Evolutionary conservation across 2,888 invertebrate species (phyloP), one percentile per base, ranked within the genome.

Genomic region (Dasysyrphus albostriatus): DNA sequence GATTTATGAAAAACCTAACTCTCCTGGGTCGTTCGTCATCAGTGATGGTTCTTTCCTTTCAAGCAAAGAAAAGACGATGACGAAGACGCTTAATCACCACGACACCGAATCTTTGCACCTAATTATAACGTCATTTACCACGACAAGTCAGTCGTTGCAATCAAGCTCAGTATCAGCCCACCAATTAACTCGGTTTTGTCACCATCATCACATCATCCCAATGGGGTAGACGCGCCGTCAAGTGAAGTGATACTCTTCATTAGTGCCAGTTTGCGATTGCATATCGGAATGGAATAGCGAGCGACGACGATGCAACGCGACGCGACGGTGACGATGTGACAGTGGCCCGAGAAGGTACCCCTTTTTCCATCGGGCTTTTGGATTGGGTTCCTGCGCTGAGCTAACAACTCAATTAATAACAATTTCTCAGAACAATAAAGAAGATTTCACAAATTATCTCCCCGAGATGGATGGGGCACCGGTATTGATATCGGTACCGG

Each of bases 331-430:
- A 24, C 51, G 51, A 54, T n/a, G 54, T 39, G 59, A 59, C 59
- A 61, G 19, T 61, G 39, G 34, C 58, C 54, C 39, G 16, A 24
- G 24, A 2, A 24, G 42, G 4, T 44, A 42, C 24, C 34, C 44
- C 37, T 65, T 42, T 19, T 70, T 47, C 29, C 47, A 61, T 42
- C 37, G 34, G 12, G 74, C 61, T 39, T 61, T 42, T 39, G 24
- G 39, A 16, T 67, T 37, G 32, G 58, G 51, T 29, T 34, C 58
- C 65, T 44, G 70, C 5, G 14, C 63, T 47, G 70, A 47, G 82
- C 83, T 87, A 87, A 91, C 91, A 91, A 91, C 91, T 92, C 91
- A 92, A 92, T 92, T 92, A 92, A 91, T 92, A 92, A 91, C 91
- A 91, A 92, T 91, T 91, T 91, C 91, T 91, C 90, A 90, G 90